Evolutionary conservation across 2,113 vertebrate species (phyloP).

Genomic region (Elephas maximus): DNA sequence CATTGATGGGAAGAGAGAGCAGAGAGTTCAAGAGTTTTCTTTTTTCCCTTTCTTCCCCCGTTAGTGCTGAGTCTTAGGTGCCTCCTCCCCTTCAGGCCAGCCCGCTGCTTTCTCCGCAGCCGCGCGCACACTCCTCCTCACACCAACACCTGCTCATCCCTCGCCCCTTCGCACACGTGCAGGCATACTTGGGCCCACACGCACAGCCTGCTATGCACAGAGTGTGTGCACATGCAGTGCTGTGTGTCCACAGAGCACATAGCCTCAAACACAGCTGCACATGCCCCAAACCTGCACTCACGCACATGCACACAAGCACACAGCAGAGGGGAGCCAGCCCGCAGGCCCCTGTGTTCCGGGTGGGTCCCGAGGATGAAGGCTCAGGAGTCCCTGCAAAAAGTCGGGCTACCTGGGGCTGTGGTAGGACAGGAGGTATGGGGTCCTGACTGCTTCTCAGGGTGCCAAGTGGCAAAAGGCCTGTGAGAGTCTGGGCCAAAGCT

Average conservation of each 20-base stretch:
- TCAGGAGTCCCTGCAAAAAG: background rate
- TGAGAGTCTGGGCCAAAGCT: too few relatives aligned
- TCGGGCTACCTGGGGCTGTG: background rate
- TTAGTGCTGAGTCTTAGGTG: background rate
- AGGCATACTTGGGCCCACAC: rapidly evolving
- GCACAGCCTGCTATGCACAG: background rate
- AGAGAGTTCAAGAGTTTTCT: background rate
- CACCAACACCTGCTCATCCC: background rate
- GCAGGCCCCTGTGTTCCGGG: background rate
- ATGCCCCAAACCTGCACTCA: background rate
- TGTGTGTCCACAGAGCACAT: background rate
- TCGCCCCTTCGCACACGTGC: rapidly evolving
- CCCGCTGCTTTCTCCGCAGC: rapidly evolving
- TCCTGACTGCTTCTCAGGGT: rapidly evolving
- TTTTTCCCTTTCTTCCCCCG: background rate
- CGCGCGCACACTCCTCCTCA: rapidly evolving
- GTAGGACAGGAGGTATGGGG: rapidly evolving
- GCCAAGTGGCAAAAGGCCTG: background rate
- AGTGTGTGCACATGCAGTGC: rapidly evolving
- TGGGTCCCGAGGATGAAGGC: background rate
- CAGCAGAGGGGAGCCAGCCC: background rate
- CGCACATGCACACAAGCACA: background rate
- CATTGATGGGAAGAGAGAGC: background rate
- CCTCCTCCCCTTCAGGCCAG: background rate
- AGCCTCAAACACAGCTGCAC: background rate